Conservation (phyloP, 2,888 invertebrate genomes). For the Nomada hirtipes region DNA sequence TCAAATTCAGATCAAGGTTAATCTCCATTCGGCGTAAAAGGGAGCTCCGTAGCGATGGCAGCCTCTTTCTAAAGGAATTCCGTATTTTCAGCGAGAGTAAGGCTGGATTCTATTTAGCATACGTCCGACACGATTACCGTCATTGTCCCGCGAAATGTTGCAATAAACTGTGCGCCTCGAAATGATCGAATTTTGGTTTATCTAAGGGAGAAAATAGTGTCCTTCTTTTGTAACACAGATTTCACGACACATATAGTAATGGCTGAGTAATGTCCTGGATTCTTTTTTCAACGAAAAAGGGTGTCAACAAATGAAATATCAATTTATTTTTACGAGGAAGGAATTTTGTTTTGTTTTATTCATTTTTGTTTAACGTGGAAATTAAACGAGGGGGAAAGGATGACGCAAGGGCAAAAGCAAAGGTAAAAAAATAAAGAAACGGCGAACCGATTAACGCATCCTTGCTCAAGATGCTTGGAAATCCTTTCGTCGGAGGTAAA, state of each 20-base stretch:
- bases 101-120: neutral
- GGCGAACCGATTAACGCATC: conserved; percentile 58
- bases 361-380: too few relatives aligned
- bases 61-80: neutral
- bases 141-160: neutral
- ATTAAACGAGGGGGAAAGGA: neutral
- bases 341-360: too few relatives aligned
- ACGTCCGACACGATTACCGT: neutral
- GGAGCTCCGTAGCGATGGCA: neutral
- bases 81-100: neutral
- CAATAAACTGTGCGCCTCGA: too few relatives aligned
- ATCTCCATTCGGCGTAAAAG: conserved; percentile 7
- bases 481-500: conserved; percentile 59
- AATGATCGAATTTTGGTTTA: too few relatives aligned
- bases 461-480: conserved; percentile 50
- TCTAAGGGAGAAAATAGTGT: too few relatives aligned
- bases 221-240: too few relatives aligned
- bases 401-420: neutral
- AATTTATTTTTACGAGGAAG: too few relatives aligned
- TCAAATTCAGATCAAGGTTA: conserved; percentile 35
- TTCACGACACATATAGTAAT: too few relatives aligned
- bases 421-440: conserved; percentile 55
- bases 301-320: too few relatives aligned
- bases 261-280: too few relatives aligned
- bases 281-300: too few relatives aligned